A percentile compares a stretch with the other conserved stretches of the same genome.
Conservation (phyloP, 30 jellyfish, hydroid and myxozoan species). For the Aurelia sp. region DNA sequence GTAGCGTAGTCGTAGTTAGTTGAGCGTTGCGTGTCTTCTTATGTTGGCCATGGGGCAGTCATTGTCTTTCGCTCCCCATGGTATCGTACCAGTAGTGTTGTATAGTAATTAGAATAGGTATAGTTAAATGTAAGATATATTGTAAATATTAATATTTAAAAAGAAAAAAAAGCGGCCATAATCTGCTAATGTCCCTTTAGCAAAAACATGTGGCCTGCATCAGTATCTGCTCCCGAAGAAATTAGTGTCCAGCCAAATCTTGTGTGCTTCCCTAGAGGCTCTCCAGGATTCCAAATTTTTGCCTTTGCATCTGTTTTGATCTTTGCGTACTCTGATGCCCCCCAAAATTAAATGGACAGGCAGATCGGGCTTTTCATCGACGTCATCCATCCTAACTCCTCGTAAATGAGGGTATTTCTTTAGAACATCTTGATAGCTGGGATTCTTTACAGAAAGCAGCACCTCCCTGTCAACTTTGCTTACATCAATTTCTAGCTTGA, state of each 20-base stretch:
- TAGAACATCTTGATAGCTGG: conserved; percentile 26
- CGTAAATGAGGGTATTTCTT: conserved; percentile 32
- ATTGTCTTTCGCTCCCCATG: too few relatives aligned
- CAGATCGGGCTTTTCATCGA: conserved; percentile 40
- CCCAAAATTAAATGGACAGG: conserved; percentile 65
- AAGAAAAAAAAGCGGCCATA: too few relatives aligned
- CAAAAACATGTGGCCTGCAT: not conserved
- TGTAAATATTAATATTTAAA: too few relatives aligned
- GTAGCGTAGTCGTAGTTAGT: too few relatives aligned
- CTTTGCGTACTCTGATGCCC: conserved; percentile 36
- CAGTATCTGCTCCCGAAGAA: conserved; percentile 40
- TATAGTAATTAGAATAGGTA: too few relatives aligned
- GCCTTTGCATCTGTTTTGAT: conserved; percentile 24
- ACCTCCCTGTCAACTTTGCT: conserved; percentile 54
- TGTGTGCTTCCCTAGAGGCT: conserved; percentile 40
- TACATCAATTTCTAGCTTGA: not conserved
- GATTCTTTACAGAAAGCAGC: conserved; percentile 47
- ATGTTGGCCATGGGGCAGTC: too few relatives aligned
- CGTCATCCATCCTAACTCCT: conserved; percentile 44
- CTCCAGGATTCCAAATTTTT: conserved; percentile 41
- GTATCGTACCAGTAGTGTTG: too few relatives aligned
- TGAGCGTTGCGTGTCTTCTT: too few relatives aligned
- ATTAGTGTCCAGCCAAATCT: conserved; percentile 26
- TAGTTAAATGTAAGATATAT: too few relatives aligned
- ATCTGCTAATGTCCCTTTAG: not conserved